Percentiles rank a stretch among this genome's conserved stretches.
Evolutionary conservation across 2,888 invertebrate species (phyloP).

Genomic region (Andrena bicolor): DNA sequence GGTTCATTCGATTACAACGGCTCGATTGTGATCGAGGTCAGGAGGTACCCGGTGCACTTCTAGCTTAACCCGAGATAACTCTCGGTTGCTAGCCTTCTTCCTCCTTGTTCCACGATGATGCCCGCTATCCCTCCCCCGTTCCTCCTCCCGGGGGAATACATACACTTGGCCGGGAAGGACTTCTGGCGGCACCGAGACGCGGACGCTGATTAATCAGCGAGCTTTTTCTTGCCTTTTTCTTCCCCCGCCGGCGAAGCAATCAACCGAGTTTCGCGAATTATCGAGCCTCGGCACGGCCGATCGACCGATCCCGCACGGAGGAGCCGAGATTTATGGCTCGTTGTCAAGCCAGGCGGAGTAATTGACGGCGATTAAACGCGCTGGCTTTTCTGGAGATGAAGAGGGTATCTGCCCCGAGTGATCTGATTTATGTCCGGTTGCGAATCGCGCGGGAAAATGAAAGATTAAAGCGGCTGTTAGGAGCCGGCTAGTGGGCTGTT

Average conservation of each 20-base stretch:
- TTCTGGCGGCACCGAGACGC: slow-evolving; percentile 18
- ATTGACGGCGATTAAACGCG: slow-evolving; percentile 46
- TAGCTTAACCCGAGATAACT: slow-evolving; percentile 66
- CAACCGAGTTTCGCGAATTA: slow-evolving; percentile 51
- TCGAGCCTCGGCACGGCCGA: slow-evolving; percentile 27
- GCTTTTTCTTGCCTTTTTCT: slow-evolving; percentile 28
- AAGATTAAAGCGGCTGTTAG: neutral
- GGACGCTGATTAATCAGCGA: slow-evolving; percentile 58
- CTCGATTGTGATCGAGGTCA: slow-evolving; percentile 76
- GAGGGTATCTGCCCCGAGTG: slow-evolving; percentile 3
- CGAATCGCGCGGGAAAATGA: neutral
- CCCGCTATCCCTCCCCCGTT: slow-evolving; percentile 20
- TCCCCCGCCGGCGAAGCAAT: slow-evolving; percentile 29
- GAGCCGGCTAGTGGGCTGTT: neutral
- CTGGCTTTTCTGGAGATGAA: slow-evolving; percentile 9
- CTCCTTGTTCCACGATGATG: slow-evolving; percentile 55
- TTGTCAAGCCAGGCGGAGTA: slow-evolving; percentile 34
- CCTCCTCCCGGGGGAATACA: neutral
- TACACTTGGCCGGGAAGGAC: slow-evolving; percentile 24
- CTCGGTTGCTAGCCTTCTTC: slow-evolving; percentile 45
- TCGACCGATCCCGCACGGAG: slow-evolving; percentile 29
- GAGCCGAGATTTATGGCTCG: slow-evolving; percentile 32
- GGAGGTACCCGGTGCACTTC: slow-evolving; percentile 66
- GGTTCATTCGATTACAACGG: slow-evolving; percentile 73
- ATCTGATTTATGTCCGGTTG: slow-evolving; percentile 37